These are phyloP conservation scores for Xestia sexstrigata DNA, from an alignment of 2,888 invertebrate genomes.

Conservation along the genomic window DNA sequence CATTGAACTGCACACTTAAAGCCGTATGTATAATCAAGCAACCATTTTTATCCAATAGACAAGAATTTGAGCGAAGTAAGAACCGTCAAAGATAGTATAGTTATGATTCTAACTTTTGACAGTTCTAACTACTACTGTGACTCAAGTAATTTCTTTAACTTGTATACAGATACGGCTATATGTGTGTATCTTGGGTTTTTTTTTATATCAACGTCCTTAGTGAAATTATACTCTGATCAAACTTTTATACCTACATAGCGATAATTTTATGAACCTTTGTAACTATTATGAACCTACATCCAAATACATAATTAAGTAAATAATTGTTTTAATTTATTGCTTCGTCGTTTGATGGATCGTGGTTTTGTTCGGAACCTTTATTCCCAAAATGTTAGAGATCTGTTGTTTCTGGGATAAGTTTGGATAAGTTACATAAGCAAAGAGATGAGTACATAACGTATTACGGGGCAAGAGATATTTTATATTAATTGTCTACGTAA, in stretches of 20 bases:
- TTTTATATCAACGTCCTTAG: not conserved
- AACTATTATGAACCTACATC: constrained; percentile 21
- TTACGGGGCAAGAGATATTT: not conserved
- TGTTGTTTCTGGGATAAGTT: not conserved
- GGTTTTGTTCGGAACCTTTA: not conserved
- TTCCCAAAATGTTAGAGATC: not conserved
- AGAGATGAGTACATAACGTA: not conserved
- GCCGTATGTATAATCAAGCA: too few relatives aligned
- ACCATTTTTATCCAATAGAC: too few relatives aligned
- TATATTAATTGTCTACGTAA: not conserved
- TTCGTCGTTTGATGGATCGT: not conserved
- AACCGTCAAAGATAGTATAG: too few relatives aligned
- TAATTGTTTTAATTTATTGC: constrained; percentile 19
- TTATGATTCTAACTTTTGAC: too few relatives aligned
- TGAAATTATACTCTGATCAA: constrained; percentile 12
- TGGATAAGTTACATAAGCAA: not conserved
- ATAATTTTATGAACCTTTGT: constrained; percentile 14
- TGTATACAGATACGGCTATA: too few relatives aligned
- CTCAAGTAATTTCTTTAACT: too few relatives aligned
- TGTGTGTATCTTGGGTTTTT: not conserved
- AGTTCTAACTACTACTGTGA: too few relatives aligned
- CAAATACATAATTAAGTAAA: constrained; percentile 25
- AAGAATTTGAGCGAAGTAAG: too few relatives aligned
- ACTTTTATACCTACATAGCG: constrained; percentile 13
- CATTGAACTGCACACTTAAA: too few relatives aligned